Evolutionary conservation across 2,888 invertebrate genomes (phyloP).

Genomic region (Tiliacea citrago): DNA sequence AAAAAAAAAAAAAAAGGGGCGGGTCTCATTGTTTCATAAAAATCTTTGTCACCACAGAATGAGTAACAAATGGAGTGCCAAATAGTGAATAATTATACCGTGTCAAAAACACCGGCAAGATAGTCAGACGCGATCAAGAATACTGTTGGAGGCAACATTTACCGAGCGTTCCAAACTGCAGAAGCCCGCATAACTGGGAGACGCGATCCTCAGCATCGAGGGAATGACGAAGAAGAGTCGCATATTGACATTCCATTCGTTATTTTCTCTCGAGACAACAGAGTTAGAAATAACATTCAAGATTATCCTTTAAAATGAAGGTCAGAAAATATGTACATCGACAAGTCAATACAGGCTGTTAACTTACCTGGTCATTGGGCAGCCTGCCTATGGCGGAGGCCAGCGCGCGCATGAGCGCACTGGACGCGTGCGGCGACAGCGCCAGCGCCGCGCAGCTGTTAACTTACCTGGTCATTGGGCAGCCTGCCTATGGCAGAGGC

Average conservation of each 20-base stretch:
- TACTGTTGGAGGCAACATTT: neutral
- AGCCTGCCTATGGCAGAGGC: too few species aligned
- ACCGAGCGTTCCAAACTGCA: too few species aligned
- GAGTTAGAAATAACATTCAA: neutral
- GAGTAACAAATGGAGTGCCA: conserved; percentile 6
- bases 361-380: too few species aligned
- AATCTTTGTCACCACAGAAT: neutral
- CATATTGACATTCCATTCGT: neutral
- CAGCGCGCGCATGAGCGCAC: too few species aligned
- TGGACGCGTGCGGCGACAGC: too few species aligned
- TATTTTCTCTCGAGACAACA: neutral
- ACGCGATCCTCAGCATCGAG: neutral
- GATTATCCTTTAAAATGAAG: neutral
- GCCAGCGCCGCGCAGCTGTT: neutral
- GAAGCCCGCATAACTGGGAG: neutral
- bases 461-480: too few species aligned
- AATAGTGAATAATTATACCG: conserved; percentile 13
- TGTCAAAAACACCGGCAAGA: neutral
- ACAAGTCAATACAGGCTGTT: neutral
- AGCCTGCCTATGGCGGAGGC: too few species aligned
- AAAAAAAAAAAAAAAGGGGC: neutral
- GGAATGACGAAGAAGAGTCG: neutral
- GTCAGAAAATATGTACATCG: neutral
- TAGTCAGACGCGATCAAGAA: neutral
- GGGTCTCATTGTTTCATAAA: neutral